Percentiles rank a stretch among this genome's conserved stretches.
phyloP scores from a whole-genome alignment of 2,888 invertebrate species.

The Hetaerina titia region DNA sequence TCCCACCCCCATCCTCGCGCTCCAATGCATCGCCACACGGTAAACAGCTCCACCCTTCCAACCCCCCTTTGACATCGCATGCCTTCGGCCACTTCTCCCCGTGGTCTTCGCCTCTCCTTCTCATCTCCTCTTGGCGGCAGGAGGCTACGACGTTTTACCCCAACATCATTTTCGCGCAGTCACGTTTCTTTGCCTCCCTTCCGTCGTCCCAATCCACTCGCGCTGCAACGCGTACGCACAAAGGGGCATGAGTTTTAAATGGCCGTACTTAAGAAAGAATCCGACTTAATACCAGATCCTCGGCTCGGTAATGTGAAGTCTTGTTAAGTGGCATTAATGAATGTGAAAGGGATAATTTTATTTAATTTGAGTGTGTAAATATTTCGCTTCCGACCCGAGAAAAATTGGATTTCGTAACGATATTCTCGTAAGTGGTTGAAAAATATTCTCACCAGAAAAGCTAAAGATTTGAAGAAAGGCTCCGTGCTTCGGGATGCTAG shows the following conservation, averaged over 20 bases:
- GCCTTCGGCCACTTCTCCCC: not conserved
- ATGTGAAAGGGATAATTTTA: not conserved
- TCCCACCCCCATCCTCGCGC: not conserved
- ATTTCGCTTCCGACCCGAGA: not conserved
- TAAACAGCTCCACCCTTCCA: not conserved
- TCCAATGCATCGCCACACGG: not conserved
- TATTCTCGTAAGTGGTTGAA: not conserved
- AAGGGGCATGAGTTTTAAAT: not conserved
- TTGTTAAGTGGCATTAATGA: not conserved
- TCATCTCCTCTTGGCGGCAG: no score
- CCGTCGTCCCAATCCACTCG: not conserved
- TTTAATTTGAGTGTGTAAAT: not conserved
- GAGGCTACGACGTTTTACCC: not conserved
- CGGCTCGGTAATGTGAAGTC: not conserved
- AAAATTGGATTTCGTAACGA: not conserved
- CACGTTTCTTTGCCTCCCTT: not conserved
- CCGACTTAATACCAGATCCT: not conserved
- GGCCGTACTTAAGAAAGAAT: not conserved
- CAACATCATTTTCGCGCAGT: not conserved
- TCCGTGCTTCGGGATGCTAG: no score
- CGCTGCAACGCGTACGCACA: not conserved
- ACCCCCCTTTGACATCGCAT: not conserved
- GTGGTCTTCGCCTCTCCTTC: no score
- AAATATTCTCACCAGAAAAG: not conserved
- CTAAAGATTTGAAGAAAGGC: no score